Evolutionary conservation across 2,797 vertebrate genomes (phyloP).

Genomic region (Chrosomus eos): DNA sequence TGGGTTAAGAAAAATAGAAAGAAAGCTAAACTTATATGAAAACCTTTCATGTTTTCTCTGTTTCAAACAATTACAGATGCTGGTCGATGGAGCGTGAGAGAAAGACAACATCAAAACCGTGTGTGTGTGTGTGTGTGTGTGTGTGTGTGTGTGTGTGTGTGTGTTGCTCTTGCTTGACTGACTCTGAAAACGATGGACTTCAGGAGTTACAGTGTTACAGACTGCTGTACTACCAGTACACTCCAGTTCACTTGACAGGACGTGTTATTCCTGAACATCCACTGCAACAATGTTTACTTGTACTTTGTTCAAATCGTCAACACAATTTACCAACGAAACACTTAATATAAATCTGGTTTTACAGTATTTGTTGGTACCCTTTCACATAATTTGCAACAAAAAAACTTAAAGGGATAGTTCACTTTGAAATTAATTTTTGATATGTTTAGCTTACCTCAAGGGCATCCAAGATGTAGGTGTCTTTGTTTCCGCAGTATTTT

Average conservation of each 20-base stretch:
- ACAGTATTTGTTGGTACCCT: neutral
- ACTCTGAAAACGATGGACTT: conserved; percentile 24
- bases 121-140: neutral
- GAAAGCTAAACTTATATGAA: conserved; percentile 6
- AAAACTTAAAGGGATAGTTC: too few species aligned
- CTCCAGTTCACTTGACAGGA: neutral
- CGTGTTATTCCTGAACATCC: neutral
- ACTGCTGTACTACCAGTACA: neutral
- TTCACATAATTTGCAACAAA: neutral
- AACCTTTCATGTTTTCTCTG: conserved; percentile 13
- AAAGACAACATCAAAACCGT: conserved; percentile 31
- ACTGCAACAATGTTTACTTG: neutral
- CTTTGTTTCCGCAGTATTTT: too few species aligned
- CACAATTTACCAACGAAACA: neutral
- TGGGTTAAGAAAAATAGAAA: neutral
- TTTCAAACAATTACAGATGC: conserved; percentile 23
- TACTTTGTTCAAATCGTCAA: neutral
- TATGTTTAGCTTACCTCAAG: too few species aligned
- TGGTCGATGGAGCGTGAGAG: conserved; percentile 14
- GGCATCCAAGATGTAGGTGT: too few species aligned
- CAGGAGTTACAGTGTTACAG: neutral
- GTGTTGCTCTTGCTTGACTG: conserved; percentile 7
- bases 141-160: neutral
- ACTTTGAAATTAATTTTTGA: too few species aligned
- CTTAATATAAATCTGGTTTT: neutral